phyloP scores from a whole-genome alignment of 2,113 vertebrate species.

The Mus pahari region DNA sequence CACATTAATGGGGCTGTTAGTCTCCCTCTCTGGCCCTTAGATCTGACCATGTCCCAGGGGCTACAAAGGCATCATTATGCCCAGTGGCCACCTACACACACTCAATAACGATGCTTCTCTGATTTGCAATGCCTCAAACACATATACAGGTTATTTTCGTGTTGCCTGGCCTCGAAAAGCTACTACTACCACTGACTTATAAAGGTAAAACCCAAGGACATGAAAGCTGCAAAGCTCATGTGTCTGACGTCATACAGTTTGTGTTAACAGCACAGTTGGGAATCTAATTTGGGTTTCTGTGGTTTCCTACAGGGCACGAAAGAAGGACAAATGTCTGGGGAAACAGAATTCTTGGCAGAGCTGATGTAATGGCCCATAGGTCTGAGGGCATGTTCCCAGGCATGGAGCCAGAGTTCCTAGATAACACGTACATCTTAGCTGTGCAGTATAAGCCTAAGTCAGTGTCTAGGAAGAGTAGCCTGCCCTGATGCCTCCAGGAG shows the following conservation, averaged over 20 bases:
- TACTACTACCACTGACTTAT: background rate
- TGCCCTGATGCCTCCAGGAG: background rate
- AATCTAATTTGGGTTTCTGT: background rate
- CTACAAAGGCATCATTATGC: fast-evolving
- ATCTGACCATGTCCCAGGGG: fast-evolving
- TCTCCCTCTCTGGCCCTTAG: fast-evolving
- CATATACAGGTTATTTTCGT: fast-evolving
- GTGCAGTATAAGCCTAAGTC: background rate
- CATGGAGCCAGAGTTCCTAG: background rate
- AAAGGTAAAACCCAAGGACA: background rate
- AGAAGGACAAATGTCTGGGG: background rate
- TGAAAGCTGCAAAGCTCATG: background rate
- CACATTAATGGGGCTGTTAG: fast-evolving
- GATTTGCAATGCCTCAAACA: background rate
- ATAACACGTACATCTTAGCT: background rate
- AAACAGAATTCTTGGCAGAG: background rate
- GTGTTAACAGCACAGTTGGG: background rate
- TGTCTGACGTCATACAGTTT: background rate
- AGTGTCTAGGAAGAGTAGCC: background rate
- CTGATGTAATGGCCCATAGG: background rate
- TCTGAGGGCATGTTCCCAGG: background rate
- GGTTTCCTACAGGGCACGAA: background rate
- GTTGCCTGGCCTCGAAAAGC: background rate
- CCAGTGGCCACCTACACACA: background rate
- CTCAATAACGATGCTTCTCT: background rate